Evolutionary conservation across 2,888 invertebrate genomes (phyloP).

Genomic region (Mesorhabditis belari): DNA sequence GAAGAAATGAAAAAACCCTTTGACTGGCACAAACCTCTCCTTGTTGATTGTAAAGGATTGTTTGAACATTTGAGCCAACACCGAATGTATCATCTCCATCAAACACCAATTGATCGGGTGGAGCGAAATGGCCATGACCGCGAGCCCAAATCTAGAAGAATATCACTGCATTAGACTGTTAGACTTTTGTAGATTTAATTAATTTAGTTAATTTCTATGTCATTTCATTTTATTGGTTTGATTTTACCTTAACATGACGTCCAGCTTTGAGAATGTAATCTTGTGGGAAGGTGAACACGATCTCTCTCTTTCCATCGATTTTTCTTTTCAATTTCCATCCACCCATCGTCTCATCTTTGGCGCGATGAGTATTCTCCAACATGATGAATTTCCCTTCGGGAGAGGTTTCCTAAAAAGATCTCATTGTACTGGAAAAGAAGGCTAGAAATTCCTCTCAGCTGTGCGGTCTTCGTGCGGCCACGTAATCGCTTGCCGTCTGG

Average conservation of each 20-base stretch:
- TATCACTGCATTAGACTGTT: no score
- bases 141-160: slow-evolving; percentile 28
- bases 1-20: no score
- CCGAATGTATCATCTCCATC: slow-evolving; percentile 49
- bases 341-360: slow-evolving; percentile 53
- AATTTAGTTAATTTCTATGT: neutral
- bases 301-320: slow-evolving; percentile 53
- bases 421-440: no score
- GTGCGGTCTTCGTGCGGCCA: no score
- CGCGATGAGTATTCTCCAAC: slow-evolving; percentile 57
- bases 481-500: no score
- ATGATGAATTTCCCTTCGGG: slow-evolving; percentile 58
- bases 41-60: slow-evolving; percentile 50
- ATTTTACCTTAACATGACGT: slow-evolving; percentile 42
- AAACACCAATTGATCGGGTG: slow-evolving; percentile 44
- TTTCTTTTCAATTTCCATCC: slow-evolving; percentile 55
- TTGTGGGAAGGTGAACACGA: slow-evolving; percentile 50
- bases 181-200: neutral
- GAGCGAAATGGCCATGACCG: slow-evolving; percentile 38
- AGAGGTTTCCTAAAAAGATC: slow-evolving; percentile 53
- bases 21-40: slow-evolving; percentile 38
- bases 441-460: no score
- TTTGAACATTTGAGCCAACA: slow-evolving; percentile 48
- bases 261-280: slow-evolving; percentile 49
- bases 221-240: no score